Base-by-base conservation (phyloP, 2,797 vertebrate species). In the Antennarius maculatus region DNA sequence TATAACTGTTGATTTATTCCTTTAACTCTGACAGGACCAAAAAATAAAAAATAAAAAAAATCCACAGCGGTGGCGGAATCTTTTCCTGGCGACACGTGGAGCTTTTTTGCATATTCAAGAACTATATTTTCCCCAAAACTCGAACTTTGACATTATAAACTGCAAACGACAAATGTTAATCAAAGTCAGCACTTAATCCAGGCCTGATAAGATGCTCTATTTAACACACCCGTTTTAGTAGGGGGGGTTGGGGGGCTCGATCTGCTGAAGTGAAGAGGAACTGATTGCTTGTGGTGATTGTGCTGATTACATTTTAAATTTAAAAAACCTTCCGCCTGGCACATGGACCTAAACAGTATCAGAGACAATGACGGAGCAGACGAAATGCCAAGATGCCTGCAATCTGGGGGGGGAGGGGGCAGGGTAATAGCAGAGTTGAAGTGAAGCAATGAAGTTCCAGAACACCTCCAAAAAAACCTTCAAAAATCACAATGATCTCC, bases 291-390 rank as follows among this genome's bases (percentile, higher is more conserved):
- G 79, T 86, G 88, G 88, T 91, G 89, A 92, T 92, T 87, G 85
- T 88, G 81, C 89, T 93, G 93, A 94, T 94, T 94, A 77, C 92
- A 91, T 94, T 93, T 93, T 90, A 93, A 91, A 92, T 93, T 79
- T 92, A 87, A 90, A 23, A 34, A 91, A 92, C 80, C 80, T 88
- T 78, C 79, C 69, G 58, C 78, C 59, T 43, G 51, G 70, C 69
- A 74, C 85, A 81, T 66, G 66, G 71, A 78, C 71, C 72, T 41
- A 74, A 84, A 76, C 71, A 67, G 66, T 55, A 71, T 65, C 45
- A 15, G 69, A 87, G 74, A 85, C 79, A 86, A 83, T 85, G 84
- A 83, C 81, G 84, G 37, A 54, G 73, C 69, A 59, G 67, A 69
- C 51, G 54, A 74, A 84, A 86, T 83, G 74, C 73, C 77, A 85